A percentile compares a stretch with the other conserved stretches of the same genome.
Evolutionary conservation across 2,888 invertebrate genomes (phyloP).

Genomic region (Pelosia muscerda): DNA sequence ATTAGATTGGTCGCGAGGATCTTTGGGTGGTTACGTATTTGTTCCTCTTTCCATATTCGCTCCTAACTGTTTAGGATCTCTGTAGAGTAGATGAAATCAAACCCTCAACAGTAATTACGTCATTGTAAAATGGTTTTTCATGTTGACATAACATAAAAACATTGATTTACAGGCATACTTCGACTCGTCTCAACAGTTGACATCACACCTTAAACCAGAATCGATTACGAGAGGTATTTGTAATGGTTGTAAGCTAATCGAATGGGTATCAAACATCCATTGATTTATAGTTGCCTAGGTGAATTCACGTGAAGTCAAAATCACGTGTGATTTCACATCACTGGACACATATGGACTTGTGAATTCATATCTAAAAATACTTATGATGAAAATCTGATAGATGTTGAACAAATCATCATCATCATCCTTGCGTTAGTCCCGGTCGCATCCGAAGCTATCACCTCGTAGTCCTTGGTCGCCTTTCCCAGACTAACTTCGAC

Average conservation of each 20-base stretch:
- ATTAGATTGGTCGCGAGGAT: too few species aligned
- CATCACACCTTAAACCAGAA: conserved; percentile 18
- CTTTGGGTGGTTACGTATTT: too few species aligned
- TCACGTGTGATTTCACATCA: conserved; percentile 18
- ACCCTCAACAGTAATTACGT: background rate
- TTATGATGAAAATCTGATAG: background rate
- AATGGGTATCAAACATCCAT: conserved; percentile 33
- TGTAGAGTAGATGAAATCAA: background rate
- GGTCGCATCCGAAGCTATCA: too few species aligned
- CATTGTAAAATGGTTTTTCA: background rate
- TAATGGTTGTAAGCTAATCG: conserved; percentile 35
- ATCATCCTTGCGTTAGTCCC: too few species aligned
- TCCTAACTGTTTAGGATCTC: background rate
- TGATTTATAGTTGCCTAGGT: conserved; percentile 31
- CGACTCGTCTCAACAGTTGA: conserved; percentile 5
- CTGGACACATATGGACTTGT: background rate
- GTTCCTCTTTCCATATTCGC: background rate
- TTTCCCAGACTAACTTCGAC: too few species aligned
- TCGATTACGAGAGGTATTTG: conserved; percentile 35
- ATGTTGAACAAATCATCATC: background rate
- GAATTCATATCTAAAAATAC: conserved; percentile 1
- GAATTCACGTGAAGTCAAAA: conserved; percentile 21
- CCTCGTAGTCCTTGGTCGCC: too few species aligned
- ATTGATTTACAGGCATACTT: conserved; percentile 21
- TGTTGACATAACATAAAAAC: conserved; percentile 16